Evolutionary conservation across 1,140 invertebrate genomes (phyloP).

Genomic region (Eupristina koningsbergeri): DNA sequence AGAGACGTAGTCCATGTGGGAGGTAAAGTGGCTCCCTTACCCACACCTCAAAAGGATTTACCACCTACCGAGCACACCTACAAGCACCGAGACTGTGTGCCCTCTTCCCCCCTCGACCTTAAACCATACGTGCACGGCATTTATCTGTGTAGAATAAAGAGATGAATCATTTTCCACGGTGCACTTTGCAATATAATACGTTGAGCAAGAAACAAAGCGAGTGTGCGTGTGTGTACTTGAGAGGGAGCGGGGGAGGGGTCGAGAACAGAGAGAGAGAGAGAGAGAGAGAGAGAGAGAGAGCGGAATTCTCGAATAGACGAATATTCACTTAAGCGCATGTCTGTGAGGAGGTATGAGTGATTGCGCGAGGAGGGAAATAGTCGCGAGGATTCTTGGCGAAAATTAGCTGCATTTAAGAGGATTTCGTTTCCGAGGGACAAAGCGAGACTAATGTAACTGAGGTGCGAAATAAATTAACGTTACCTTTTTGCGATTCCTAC

Average conservation of each 20-base stretch:
- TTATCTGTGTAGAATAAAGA: slow-evolving; percentile 21
- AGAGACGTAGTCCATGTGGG: slow-evolving; percentile 49
- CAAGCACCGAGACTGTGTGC: neutral
- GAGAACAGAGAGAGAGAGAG: neutral
- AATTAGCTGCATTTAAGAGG: slow-evolving; percentile 21
- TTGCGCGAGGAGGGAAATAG: slow-evolving; percentile 16
- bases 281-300: neutral
- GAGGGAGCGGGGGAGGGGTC: neutral
- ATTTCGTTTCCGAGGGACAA: neutral
- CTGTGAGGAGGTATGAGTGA: neutral
- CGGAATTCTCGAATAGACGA: neutral
- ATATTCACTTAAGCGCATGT: slow-evolving; percentile 1
- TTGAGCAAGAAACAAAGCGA: neutral
- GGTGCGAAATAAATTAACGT: slow-evolving; percentile 17
- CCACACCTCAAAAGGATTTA: slow-evolving; percentile 23
- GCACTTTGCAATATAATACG: slow-evolving; percentile 30
- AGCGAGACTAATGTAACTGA: slow-evolving; percentile 15
- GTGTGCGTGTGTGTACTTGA: neutral
- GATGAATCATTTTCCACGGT: slow-evolving; percentile 17
- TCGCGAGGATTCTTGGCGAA: slow-evolving; percentile 2
- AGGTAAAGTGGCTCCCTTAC: slow-evolving; percentile 49
- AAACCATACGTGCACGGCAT: slow-evolving; percentile 30
- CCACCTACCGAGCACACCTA: slow-evolving; percentile 40
- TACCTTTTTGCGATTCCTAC: neutral
- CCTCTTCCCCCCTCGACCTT: no score